phyloP scores from a whole-genome alignment of 2,113 vertebrate genomes.

The Penelope pileata region DNA sequence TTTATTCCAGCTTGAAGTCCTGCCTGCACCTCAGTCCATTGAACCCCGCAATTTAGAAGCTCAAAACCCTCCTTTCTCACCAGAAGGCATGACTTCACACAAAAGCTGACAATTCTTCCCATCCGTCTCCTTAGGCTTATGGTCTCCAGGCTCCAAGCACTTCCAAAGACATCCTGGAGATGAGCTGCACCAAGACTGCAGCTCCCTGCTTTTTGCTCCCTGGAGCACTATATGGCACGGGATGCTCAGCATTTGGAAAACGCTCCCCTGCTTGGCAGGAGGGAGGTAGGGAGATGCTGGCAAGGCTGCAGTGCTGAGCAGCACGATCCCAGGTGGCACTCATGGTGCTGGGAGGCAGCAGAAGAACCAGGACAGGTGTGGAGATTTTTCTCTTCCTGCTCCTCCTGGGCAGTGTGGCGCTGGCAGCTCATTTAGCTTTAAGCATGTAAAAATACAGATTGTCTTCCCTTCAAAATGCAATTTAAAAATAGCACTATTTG shows the following conservation, averaged over 20 bases:
- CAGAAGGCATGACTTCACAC: neutral
- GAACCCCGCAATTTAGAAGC: neutral
- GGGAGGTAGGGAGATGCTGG: neutral
- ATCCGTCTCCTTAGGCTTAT: neutral
- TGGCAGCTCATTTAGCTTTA: slow-evolving; percentile 31
- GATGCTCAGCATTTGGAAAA: no score
- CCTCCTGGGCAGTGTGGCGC: neutral
- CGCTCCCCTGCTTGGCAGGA: neutral
- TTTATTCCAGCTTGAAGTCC: neutral
- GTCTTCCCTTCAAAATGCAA: slow-evolving; percentile 7
- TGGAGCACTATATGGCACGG: neutral
- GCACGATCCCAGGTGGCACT: neutral
- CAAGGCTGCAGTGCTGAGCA: neutral
- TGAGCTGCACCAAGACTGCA: neutral
- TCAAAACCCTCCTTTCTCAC: neutral
- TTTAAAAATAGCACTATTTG: slow-evolving; percentile 59
- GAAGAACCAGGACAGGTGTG: neutral
- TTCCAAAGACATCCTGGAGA: neutral
- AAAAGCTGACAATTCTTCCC: neutral
- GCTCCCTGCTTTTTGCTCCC: neutral
- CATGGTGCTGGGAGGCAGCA: neutral
- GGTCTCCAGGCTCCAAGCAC: neutral
- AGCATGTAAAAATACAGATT: slow-evolving; percentile 11
- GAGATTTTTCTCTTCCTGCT: neutral
- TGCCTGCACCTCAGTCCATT: neutral